Base-by-base conservation (phyloP, 2,888 invertebrate species). In the Dichetophora obliterata region DNA sequence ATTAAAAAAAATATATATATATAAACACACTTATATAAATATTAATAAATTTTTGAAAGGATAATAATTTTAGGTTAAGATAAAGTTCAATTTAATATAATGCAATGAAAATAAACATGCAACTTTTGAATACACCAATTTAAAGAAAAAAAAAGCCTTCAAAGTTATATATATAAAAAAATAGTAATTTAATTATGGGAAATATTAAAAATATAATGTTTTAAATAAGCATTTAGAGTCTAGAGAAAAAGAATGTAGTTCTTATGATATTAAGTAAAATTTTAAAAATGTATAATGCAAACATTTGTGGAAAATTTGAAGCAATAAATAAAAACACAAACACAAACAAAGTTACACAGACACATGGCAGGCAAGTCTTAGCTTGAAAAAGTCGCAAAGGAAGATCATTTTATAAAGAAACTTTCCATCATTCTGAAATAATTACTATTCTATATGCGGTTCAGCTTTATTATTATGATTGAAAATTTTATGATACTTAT, bases 361-460 rank as follows among this genome's bases (percentile, higher is more conserved):
- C 27, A 27, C 24, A 59, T 59, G 27, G 11, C 19, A 24, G 57
- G 22, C 57, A 14, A n/a, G 27, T 59, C 24, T 27, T 9, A 6
- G 54, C 54, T 54, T 5, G 1, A 43, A 43, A 43, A 11, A 43
- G 43, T 6, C 43, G 43, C 11, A 43, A 43, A 43, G n/a, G n/a
- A 11, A 43, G 77, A 82, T 78, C 77, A 80, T 77, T 52, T 74
- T 61, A 31, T 80, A 76, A 77, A 66, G 48, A 75, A 78, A 70
- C 72, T 48, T 75, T 78, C 84, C 85, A 85, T 85, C 86, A 85
- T 84, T 82, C 85, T 86, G 82, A 85, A 87, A 88, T 89, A 89
- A 89, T 89, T 89, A 89, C 89, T 89, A 86, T 88, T 88, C 89
- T 89, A 89, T 89, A 89, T 89, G 89, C 89, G 89, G 89, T 88